Evolutionary conservation across 2,797 vertebrate species (phyloP).

Genomic region (Echeneis naucrates): DNA sequence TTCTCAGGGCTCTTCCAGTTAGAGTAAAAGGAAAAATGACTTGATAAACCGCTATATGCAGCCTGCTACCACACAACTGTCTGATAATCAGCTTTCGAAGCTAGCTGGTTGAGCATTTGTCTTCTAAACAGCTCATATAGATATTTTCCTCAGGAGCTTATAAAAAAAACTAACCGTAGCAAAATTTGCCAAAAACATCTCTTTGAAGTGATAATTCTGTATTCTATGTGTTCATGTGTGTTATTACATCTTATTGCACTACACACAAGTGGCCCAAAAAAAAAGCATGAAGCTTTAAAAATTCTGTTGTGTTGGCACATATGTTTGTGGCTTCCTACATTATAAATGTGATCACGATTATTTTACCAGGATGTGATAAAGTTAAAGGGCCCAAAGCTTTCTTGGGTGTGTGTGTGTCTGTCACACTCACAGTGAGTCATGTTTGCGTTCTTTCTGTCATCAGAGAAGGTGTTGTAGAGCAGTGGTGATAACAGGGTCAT

Average conservation of each 20-base stretch:
- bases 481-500: constrained; percentile 50
- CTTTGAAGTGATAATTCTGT: neutral
- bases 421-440: neutral
- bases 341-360: neutral
- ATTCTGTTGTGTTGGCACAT: too few relatives aligned
- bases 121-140: neutral
- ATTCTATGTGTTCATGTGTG: neutral
- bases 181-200: neutral
- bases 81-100: neutral
- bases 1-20: too few relatives aligned
- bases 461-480: constrained; percentile 49
- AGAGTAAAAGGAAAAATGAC: neutral
- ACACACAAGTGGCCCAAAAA: neutral
- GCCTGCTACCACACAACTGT: neutral
- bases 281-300: neutral
- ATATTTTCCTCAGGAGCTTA: neutral
- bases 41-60: neutral
- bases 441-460: constrained; percentile 47
- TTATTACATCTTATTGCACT: neutral
- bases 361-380: neutral
- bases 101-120: neutral
- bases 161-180: too few relatives aligned
- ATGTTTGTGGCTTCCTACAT: neutral
- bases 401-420: too few relatives aligned
- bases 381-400: neutral